These are phyloP conservation scores for Pseudolaguvia tuberculata DNA, from an alignment of 2,113 vertebrate species.

Conservation along the genomic window DNA sequence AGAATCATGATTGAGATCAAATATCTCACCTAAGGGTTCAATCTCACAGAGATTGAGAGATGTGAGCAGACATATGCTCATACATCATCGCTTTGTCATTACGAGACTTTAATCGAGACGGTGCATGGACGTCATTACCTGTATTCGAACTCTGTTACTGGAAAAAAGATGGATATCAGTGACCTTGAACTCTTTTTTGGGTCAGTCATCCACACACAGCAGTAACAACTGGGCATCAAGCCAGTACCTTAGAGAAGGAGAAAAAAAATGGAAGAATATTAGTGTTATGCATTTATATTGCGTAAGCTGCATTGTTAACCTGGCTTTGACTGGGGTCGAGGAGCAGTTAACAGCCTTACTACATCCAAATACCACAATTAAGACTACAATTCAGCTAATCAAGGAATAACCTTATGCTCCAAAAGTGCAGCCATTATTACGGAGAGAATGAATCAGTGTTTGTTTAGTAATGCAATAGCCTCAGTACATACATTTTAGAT, in stretches of 20 bases:
- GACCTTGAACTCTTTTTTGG: slow-evolving; percentile 33
- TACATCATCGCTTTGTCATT: slow-evolving; percentile 57
- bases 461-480: slow-evolving; percentile 50
- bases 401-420: slow-evolving; percentile 40
- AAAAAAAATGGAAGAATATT: neutral
- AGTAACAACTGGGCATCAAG: neutral
- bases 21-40: neutral
- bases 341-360: neutral
- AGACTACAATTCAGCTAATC: slow-evolving; percentile 41
- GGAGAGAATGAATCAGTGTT: slow-evolving; percentile 44
- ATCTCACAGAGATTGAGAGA: slow-evolving; percentile 7
- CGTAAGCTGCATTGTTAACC: slow-evolving; percentile 34
- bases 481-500: slow-evolving; percentile 42
- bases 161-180: slow-evolving; percentile 23
- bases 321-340: slow-evolving; percentile 28
- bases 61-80: neutral
- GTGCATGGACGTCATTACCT: slow-evolving; percentile 25
- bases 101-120: slow-evolving; percentile 23
- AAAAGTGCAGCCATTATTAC: slow-evolving; percentile 49
- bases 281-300: slow-evolving; percentile 16
- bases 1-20: slow-evolving; percentile 9
- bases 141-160: slow-evolving; percentile 18
- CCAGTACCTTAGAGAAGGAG: slow-evolving; percentile 1
- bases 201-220: slow-evolving; percentile 5
- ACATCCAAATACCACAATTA: slow-evolving; percentile 38